These are phyloP conservation scores for Pogonomyrmex californicus DNA, from an alignment of 1,140 invertebrate species.

Conservation along the genomic window DNA sequence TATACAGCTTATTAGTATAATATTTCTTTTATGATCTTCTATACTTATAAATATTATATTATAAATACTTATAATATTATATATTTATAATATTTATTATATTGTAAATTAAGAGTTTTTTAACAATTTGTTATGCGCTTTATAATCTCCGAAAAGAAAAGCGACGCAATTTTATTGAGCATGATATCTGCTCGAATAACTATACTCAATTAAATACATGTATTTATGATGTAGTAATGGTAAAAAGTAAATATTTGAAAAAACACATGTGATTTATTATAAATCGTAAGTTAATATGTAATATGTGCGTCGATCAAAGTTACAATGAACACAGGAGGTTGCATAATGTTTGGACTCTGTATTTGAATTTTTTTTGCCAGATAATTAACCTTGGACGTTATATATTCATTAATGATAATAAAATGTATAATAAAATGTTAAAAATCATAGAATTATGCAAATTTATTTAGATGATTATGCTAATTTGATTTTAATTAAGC, in stretches of 20 bases:
- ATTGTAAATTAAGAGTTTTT: neutral
- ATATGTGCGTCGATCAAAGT: neutral
- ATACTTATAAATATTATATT: too few relatives aligned
- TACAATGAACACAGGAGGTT: neutral
- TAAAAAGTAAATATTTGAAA: neutral
- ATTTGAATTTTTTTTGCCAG: neutral
- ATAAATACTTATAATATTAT: too few relatives aligned
- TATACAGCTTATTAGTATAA: neutral
- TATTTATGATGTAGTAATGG: neutral
- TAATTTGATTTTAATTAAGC: constrained; percentile 35
- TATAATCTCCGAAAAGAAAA: neutral
- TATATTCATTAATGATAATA: constrained; percentile 26
- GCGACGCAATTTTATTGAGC: constrained; percentile 12
- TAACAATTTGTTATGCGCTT: neutral
- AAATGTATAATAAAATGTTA: constrained; percentile 10
- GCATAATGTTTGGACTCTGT: constrained; percentile 10
- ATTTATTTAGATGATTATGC: constrained; percentile 19
- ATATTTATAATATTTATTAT: too few relatives aligned
- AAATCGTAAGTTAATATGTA: neutral
- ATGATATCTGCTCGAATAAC: neutral
- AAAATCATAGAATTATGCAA: constrained; percentile 20
- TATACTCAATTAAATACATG: neutral
- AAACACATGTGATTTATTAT: neutral
- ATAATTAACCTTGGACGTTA: neutral
- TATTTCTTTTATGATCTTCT: neutral